These are phyloP conservation scores for Ennomos erosarius DNA, from an alignment of 2,888 invertebrate species.

Conservation along the genomic window DNA sequence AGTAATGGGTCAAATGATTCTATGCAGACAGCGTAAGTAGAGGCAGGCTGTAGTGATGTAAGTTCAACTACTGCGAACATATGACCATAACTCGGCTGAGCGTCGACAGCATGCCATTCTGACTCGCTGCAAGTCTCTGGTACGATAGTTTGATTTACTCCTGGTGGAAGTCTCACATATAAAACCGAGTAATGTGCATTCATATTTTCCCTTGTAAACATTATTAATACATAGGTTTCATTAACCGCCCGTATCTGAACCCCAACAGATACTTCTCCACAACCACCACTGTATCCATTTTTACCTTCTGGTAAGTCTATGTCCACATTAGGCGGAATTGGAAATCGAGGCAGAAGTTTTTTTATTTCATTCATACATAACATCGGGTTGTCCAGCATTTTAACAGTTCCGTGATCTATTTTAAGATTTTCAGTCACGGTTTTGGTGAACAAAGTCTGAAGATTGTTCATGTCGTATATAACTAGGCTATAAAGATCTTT, in stretches of 20 bases:
- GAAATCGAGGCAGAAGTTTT: slow-evolving; percentile 61
- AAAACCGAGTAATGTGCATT: slow-evolving; percentile 64
- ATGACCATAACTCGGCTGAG: slow-evolving; percentile 45
- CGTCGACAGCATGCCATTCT: slow-evolving; percentile 66
- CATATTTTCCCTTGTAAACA: slow-evolving; percentile 54
- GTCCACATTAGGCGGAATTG: slow-evolving; percentile 45
- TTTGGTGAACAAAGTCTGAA: slow-evolving; percentile 87
- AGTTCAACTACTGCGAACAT: slow-evolving; percentile 50
- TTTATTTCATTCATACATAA: slow-evolving; percentile 90
- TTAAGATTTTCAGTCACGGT: slow-evolving; percentile 77
- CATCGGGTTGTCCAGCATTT: slow-evolving; percentile 92
- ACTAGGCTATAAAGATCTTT: slow-evolving; percentile 85
- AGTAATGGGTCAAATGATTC: slow-evolving; percentile 63
- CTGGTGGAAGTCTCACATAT: slow-evolving; percentile 63
- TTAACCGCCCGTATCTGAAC: slow-evolving; percentile 58
- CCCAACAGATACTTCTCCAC: slow-evolving; percentile 57
- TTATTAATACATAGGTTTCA: slow-evolving; percentile 61
- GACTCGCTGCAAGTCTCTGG: slow-evolving; percentile 74
- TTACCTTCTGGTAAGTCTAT: slow-evolving; percentile 61
- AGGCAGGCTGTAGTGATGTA: slow-evolving; percentile 63
- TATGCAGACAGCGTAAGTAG: slow-evolving; percentile 70
- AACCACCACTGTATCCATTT: slow-evolving; percentile 71
- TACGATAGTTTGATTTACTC: slow-evolving; percentile 50
- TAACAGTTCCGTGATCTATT: slow-evolving; percentile 88
- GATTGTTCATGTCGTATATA: slow-evolving; percentile 90